Evolutionary conservation across 2,797 vertebrate species (phyloP).

Genomic region (Remorina albescens): DNA sequence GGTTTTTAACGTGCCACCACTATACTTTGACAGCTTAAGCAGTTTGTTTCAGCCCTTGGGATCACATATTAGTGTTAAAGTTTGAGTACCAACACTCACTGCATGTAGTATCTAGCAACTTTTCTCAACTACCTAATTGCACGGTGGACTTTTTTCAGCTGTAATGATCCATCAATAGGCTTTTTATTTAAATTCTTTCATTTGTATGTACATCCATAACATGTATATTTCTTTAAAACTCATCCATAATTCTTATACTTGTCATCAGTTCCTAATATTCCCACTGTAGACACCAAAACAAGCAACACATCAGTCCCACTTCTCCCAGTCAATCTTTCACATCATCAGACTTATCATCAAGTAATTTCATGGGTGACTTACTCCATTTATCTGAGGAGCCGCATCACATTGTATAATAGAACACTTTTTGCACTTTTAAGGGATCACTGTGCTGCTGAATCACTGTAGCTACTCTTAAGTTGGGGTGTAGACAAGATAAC

Average conservation of each 20-base stretch:
- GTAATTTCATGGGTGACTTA: slow-evolving; percentile 9
- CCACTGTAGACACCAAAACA: not conserved
- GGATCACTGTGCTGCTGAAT: not conserved
- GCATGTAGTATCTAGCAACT: not conserved
- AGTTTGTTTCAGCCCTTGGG: not conserved
- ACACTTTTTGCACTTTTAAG: slow-evolving; percentile 2
- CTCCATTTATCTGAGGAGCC: not conserved
- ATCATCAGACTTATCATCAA: not conserved
- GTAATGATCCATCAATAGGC: too few species aligned
- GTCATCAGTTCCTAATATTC: not conserved
- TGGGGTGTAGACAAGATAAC: not conserved
- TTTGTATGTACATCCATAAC: not conserved
- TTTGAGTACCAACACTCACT: not conserved
- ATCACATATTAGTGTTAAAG: not conserved
- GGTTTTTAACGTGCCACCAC: too few species aligned
- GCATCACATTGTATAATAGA: not conserved
- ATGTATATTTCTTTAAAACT: too few species aligned
- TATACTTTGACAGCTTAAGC: not conserved
- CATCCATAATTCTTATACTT: not conserved
- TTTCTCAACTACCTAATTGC: not conserved
- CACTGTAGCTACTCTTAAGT: not conserved
- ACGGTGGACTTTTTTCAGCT: not conserved
- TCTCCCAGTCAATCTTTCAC: not conserved
- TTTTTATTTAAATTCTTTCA: too few species aligned
- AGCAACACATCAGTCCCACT: not conserved